These are phyloP conservation scores for Ochlodes sylvanus DNA, from an alignment of 2,888 invertebrate species.

Conservation along the genomic window DNA sequence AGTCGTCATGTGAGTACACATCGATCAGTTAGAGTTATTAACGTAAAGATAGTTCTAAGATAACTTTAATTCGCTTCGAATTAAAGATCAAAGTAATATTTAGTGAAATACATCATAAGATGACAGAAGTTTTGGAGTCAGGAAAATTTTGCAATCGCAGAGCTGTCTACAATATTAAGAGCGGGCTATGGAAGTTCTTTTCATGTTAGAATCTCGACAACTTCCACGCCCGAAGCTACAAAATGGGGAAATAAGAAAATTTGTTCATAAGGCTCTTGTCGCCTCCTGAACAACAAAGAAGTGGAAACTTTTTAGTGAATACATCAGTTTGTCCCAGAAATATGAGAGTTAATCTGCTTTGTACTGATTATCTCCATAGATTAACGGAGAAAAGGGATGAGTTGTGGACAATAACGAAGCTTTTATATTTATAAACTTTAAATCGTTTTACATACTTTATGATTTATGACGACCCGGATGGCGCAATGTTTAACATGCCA, in stretches of 20 bases:
- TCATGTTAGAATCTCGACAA: constrained; percentile 42
- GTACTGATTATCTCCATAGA: neutral
- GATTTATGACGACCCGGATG: no score
- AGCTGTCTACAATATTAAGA: constrained; percentile 15
- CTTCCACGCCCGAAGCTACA: constrained; percentile 44
- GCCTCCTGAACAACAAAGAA: constrained; percentile 20
- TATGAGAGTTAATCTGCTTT: constrained; percentile 1
- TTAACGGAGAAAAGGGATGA: no score
- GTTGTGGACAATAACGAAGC: no score
- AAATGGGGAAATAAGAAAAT: constrained; percentile 56
- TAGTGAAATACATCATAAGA: neutral
- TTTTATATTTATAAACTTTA: no score
- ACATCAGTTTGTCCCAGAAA: neutral
- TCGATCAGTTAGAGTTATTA: no score
- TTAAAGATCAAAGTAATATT: neutral
- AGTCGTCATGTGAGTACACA: no score
- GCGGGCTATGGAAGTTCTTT: constrained; percentile 20
- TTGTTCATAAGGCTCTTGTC: constrained; percentile 48
- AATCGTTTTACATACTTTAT: no score
- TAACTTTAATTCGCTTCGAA: neutral
- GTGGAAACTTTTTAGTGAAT: neutral
- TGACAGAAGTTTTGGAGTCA: constrained; percentile 2
- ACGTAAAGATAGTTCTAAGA: no score
- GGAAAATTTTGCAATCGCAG: constrained; percentile 12
- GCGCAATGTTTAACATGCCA: no score